Evolutionary conservation across 1,140 invertebrate species (phyloP).

Genomic region (Cyrtorhinus lividipennis): DNA sequence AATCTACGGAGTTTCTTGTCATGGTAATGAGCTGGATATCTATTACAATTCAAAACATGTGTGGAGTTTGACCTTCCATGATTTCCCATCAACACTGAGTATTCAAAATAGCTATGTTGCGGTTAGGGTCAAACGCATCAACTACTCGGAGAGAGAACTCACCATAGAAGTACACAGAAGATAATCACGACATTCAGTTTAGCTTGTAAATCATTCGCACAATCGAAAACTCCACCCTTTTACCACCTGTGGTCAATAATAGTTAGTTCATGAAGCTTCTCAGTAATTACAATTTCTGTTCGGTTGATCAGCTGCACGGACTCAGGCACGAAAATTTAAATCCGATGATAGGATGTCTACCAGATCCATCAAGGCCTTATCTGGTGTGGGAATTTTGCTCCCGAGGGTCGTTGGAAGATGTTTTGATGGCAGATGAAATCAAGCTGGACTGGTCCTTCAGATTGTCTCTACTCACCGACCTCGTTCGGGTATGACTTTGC

Average conservation of each 20-base stretch:
- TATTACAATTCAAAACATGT: neutral
- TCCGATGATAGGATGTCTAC: constrained; percentile 59
- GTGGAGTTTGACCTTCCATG: too few relatives aligned
- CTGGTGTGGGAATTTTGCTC: constrained; percentile 70
- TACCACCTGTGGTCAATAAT: too few relatives aligned
- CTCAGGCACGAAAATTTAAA: constrained; percentile 79
- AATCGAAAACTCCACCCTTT: too few relatives aligned
- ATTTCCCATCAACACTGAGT: too few relatives aligned
- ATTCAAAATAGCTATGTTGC: too few relatives aligned
- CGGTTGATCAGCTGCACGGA: constrained; percentile 53
- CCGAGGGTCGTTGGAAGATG: constrained; percentile 73
- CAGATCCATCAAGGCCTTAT: constrained; percentile 49
- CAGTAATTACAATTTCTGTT: too few relatives aligned
- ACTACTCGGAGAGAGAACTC: too few relatives aligned
- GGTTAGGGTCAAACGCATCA: neutral
- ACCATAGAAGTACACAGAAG: too few relatives aligned
- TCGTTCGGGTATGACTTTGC: constrained; percentile 50
- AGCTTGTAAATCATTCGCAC: too few relatives aligned
- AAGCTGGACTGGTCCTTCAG: constrained; percentile 91
- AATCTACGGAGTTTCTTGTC: constrained; percentile 63
- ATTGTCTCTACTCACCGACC: constrained; percentile 76
- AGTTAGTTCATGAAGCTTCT: too few relatives aligned
- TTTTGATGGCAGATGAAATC: constrained; percentile 81
- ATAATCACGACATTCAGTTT: too few relatives aligned
- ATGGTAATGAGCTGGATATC: constrained; percentile 41